Base-by-base conservation (phyloP, 1,140 invertebrate species). In the Mylabris phalerata region DNA sequence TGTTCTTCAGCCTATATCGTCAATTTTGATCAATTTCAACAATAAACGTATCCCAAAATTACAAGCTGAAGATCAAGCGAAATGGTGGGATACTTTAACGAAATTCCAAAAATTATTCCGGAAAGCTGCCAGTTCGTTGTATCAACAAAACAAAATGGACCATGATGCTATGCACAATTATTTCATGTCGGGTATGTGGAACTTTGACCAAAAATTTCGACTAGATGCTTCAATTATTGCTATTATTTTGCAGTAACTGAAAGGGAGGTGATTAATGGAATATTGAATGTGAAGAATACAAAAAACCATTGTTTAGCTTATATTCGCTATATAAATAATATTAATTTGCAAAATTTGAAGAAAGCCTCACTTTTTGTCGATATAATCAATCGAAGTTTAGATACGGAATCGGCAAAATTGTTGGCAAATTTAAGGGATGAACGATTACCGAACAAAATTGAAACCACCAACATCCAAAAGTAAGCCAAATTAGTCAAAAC, bases 241-340 rank as follows among this genome's bases (percentile, higher is more conserved):
- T 4, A 32, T 32, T 32, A 25, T 60, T 60, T 78, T 80, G 49
- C 73, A 96, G 96, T 98, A 9, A 98, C 96, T 0, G 96, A 98
- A 78, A 77, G 95, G 49, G 96, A 98, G 79, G 93, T 98, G 0
- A 97, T 97, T 57, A 94, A 96, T 66, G 95, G 96, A 0, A 82
- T 98, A 40, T 73, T 98, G 9, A 93, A 90, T 65, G 95, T 97
- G 0, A 90, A 92, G 67, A 95, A 97, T 67, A 95, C 93, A 0
- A 94, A 93, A 73, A 95, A 97, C 67, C 95, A 98, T 75, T 95
- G 93, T 67, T 76, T 98, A n/a, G 93, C 93, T 0, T 98, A 97
- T 71, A 84, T 98, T 3, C 80, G 96, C 46, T 93, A 95, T 72
- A 98, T 99, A 69, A 95, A 95, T 74, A 98, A 98, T 70, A 98